phyloP scores from a whole-genome alignment of 2,113 vertebrate species.

The Gymnorhina tibicen region DNA sequence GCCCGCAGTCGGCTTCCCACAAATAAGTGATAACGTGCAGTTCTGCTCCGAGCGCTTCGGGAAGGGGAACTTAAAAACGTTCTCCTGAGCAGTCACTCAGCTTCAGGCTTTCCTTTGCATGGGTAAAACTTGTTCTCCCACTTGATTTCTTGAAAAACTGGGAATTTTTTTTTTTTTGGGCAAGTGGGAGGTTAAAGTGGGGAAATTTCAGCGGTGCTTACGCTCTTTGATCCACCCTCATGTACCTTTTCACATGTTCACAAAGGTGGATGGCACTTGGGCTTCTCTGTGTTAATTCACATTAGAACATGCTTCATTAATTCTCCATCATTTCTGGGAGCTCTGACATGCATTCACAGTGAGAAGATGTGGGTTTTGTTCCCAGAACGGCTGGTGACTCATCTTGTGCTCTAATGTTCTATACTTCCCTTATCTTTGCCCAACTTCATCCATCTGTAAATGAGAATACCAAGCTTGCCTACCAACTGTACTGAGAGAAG shows the following conservation, averaged over 20 bases:
- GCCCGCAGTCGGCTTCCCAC: fast-evolving
- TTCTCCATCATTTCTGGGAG: background rate
- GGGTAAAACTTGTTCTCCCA: background rate
- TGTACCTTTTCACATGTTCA: background rate
- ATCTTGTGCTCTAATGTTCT: background rate
- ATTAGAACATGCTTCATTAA: conserved; percentile 13
- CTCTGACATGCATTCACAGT: background rate
- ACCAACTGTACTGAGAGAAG: background rate
- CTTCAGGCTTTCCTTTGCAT: background rate
- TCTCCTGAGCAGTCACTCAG: background rate
- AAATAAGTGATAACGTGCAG: background rate
- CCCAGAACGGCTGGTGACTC: conserved; percentile 13
- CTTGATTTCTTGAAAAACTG: background rate
- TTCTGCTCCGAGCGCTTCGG: background rate
- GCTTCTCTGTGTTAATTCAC: background rate
- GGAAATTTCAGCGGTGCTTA: background rate
- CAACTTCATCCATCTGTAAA: conserved; percentile 32
- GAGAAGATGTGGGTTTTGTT: conserved; percentile 27
- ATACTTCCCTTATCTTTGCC: conserved; percentile 9
- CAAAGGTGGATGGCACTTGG: background rate
- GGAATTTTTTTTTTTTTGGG: background rate
- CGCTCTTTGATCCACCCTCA: background rate
- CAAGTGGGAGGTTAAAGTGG: background rate
- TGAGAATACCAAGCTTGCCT: background rate
- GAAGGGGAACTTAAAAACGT: background rate